A percentile compares a stretch with the other conserved stretches of the same genome.
Evolutionary conservation across 2,888 invertebrate species (phyloP).

Genomic region (Disparrhopalites patrizii): DNA sequence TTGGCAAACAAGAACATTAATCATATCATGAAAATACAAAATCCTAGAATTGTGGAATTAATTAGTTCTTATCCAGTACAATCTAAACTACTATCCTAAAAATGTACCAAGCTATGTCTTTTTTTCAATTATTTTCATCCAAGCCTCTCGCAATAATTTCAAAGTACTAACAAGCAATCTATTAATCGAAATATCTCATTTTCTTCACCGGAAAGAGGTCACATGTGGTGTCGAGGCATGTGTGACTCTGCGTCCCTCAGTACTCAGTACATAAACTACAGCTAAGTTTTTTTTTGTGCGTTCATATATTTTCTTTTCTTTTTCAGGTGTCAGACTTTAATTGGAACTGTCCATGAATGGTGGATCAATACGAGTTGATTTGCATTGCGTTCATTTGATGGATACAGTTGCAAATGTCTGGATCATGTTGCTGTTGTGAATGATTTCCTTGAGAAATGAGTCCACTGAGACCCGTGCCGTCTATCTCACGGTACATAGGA

Average conservation of each 20-base stretch:
- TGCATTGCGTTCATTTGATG: constrained; percentile 16
- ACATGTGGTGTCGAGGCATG: not conserved
- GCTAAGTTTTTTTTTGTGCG: constrained; percentile 1
- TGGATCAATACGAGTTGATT: constrained; percentile 17
- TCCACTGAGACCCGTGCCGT: not conserved
- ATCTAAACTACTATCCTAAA: not conserved
- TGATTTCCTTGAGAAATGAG: constrained; percentile 4
- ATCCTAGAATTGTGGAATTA: not conserved
- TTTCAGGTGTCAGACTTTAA: not conserved
- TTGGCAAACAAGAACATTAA: constrained; percentile 5
- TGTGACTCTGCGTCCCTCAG: not conserved
- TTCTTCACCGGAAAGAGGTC: constrained; percentile 4
- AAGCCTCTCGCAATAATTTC: not conserved
- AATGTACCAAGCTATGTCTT: not conserved
- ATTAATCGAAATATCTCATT: not conserved
- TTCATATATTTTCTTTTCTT: not conserved
- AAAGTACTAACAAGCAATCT: not conserved
- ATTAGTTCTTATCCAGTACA: not conserved
- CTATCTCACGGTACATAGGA: constrained; percentile 18
- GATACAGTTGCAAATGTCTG: constrained; percentile 8
- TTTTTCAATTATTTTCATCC: not conserved
- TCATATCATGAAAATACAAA: constrained; percentile 4
- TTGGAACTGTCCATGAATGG: not conserved
- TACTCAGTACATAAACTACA: not conserved
- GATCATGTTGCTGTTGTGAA: not conserved